A percentile compares a stretch with the other conserved stretches of the same genome.
Evolutionary conservation across 2,113 vertebrate species (phyloP).

Genomic region (Thryonomys swinderianus): DNA sequence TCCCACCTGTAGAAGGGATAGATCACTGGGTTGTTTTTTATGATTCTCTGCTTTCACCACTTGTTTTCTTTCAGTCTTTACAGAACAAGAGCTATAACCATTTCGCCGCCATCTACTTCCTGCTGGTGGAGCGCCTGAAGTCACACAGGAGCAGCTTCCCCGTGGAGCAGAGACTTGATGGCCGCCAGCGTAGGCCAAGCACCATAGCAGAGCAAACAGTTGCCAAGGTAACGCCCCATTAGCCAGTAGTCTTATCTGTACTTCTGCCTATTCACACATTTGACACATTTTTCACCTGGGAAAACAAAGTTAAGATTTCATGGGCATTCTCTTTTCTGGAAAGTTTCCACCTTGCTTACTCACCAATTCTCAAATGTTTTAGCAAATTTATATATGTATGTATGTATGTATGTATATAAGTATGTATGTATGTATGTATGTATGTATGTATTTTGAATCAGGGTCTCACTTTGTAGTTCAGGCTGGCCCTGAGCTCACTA

Average conservation of each 20-base stretch:
- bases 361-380: conserved; percentile 19
- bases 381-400: background rate
- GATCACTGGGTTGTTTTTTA: background rate
- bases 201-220: conserved; percentile 96
- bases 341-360: conserved; percentile 26
- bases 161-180: conserved; percentile 95
- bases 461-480: too few species aligned
- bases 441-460: too few species aligned
- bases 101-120: conserved; percentile 98
- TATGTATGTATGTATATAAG: too few species aligned
- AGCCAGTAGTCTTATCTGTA: conserved; percentile 40
- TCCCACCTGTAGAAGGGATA: background rate
- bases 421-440: too few species aligned
- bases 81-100: conserved; percentile 99
- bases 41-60: background rate
- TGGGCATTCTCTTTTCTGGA: background rate
- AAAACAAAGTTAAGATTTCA: conserved; percentile 37
- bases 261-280: conserved; percentile 1
- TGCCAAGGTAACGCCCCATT: conserved; percentile 91
- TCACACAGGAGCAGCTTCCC: conserved; percentile 98
- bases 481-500: too few species aligned
- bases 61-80: conserved; percentile 90
- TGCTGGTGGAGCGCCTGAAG: conserved; percentile 97
- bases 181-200: conserved; percentile 96
- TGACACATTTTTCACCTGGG: conserved; percentile 51